Conservation (phyloP, 1,140 invertebrate genomes). For the Pachypeltis micranthus region DNA sequence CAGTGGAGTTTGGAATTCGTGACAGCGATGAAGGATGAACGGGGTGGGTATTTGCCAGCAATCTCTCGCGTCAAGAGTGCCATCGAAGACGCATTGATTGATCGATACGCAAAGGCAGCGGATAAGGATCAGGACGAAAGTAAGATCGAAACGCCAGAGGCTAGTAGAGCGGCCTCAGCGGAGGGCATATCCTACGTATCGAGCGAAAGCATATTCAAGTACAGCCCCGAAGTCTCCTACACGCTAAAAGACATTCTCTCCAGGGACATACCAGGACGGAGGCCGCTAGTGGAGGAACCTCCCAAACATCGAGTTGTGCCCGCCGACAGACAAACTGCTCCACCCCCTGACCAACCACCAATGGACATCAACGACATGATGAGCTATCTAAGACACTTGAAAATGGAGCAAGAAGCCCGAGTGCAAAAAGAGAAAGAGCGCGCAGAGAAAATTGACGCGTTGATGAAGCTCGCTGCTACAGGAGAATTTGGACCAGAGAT, state of each 20-base stretch:
- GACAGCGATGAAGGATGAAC: not conserved
- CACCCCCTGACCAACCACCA: not conserved
- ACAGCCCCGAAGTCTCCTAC: not conserved
- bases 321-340: not conserved
- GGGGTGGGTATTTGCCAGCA: not conserved
- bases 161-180: not conserved
- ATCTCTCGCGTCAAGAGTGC: not conserved
- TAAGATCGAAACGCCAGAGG: not conserved
- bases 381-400: not conserved
- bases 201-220: not conserved
- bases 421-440: not conserved
- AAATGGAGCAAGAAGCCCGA: not conserved
- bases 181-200: not conserved
- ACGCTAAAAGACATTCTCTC: not conserved
- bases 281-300: not conserved
- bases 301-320: not conserved
- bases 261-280: not conserved
- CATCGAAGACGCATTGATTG: not conserved
- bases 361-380: not conserved
- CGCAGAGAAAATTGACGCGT: not conserved
- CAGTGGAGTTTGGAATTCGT: slow-evolving; percentile 1
- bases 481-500: too few species aligned
- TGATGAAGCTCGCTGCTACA: not conserved
- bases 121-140: not conserved
- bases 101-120: not conserved